A percentile compares a stretch with the other conserved stretches of the same genome.
Evolutionary conservation across 23 tunicate species (phyloP).

Genomic region (Trididemnum clinides): DNA sequence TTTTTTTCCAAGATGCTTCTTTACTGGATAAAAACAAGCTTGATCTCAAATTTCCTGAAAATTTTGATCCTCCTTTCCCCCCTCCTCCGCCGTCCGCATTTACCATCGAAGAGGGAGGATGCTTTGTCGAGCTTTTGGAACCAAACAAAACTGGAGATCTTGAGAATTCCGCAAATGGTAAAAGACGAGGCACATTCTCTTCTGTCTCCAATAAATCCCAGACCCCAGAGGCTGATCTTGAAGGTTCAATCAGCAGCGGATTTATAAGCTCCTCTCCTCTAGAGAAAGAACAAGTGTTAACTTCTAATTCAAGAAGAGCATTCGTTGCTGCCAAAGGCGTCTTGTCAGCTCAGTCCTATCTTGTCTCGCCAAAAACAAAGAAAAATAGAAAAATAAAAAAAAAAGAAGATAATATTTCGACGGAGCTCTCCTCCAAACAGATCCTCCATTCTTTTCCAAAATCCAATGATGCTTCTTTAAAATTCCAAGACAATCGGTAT

Average conservation of each 20-base stretch:
- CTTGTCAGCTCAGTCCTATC: slow-evolving; percentile 56
- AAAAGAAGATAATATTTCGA: background rate
- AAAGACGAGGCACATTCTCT: no score
- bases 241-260: slow-evolving; percentile 68
- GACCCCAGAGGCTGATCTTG: no score
- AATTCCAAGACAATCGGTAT: background rate
- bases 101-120: no score
- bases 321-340: slow-evolving; percentile 70
- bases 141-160: no score
- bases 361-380: slow-evolving; percentile 13
- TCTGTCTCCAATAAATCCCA: no score
- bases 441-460: background rate
- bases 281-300: background rate
- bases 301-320: slow-evolving; percentile 32
- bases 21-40: background rate
- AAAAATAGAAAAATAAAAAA: slow-evolving; percentile 33
- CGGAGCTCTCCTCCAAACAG: background rate
- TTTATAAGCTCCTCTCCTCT: slow-evolving; percentile 60
- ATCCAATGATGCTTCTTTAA: background rate
- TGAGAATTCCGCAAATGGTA: no score
- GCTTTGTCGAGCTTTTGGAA: no score
- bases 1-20: background rate
- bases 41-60: background rate
- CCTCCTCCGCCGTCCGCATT: background rate
- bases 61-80: background rate